These are phyloP conservation scores for Tetragonisca angustula DNA, from an alignment of 2,888 invertebrate species.

Conservation along the genomic window DNA sequence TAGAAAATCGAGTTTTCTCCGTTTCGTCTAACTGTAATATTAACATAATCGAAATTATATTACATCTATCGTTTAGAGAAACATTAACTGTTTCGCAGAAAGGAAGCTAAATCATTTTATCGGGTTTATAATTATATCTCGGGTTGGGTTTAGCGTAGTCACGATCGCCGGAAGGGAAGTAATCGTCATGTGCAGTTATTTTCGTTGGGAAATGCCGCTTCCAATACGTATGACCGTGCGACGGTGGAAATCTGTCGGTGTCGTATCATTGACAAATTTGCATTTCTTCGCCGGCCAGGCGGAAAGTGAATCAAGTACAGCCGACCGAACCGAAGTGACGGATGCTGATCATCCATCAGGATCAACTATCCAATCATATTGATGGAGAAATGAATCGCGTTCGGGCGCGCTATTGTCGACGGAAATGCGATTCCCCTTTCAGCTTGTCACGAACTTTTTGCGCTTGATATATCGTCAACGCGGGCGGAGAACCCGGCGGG, in stretches of 20 bases:
- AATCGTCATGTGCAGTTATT: too few relatives aligned
- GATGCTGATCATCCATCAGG: conserved; percentile 70
- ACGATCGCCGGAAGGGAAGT: too few relatives aligned
- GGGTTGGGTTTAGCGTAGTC: too few relatives aligned
- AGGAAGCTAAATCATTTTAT: too few relatives aligned
- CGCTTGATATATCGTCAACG: conserved; percentile 51
- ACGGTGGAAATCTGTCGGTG: neutral
- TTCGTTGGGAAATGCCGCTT: too few relatives aligned
- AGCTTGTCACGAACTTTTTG: conserved; percentile 58
- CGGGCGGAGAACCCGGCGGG: neutral
- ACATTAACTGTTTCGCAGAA: too few relatives aligned
- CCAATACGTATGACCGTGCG: too few relatives aligned
- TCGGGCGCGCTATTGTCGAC: conserved; percentile 51
- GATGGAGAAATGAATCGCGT: conserved; percentile 66
- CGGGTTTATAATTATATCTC: too few relatives aligned
- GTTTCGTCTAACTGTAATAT: too few relatives aligned
- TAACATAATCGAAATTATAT: too few relatives aligned
- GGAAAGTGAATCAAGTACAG: conserved; percentile 44
- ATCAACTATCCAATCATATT: conserved; percentile 68
- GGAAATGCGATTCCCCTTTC: conserved; percentile 62
- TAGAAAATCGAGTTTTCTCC: too few relatives aligned
- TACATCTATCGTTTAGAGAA: too few relatives aligned
- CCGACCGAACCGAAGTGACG: conserved; percentile 44
- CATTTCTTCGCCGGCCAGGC: conserved; percentile 31
- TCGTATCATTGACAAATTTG: conserved; percentile 51